Evolutionary conservation across 2,888 invertebrate genomes (phyloP).

Genomic region (Drosophila prostipennis): DNA sequence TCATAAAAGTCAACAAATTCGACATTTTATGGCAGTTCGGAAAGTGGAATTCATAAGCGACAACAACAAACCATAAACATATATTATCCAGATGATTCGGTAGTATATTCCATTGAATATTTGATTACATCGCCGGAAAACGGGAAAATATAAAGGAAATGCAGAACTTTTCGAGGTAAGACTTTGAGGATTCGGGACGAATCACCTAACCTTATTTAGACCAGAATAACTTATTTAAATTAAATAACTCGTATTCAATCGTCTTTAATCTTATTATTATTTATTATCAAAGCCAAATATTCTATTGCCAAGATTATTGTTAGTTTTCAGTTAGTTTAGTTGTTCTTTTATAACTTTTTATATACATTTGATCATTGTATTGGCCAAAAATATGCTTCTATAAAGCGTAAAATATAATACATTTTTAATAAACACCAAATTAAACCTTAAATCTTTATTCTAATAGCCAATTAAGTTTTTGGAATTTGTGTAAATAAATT

Average conservation of each 20-base stretch:
- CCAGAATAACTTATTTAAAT: neutral
- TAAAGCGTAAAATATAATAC: too few relatives aligned
- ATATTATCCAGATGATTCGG: slow-evolving; percentile 38
- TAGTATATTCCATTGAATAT: slow-evolving; percentile 38
- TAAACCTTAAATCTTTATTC: neutral
- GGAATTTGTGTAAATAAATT: neutral
- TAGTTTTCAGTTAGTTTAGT: too few relatives aligned
- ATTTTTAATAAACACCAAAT: too few relatives aligned
- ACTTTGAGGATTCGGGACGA: neutral
- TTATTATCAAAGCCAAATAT: too few relatives aligned
- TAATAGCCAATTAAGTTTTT: neutral
- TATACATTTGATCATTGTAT: too few relatives aligned
- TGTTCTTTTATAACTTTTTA: too few relatives aligned
- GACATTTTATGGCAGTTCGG: slow-evolving; percentile 45
- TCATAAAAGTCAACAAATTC: slow-evolving; percentile 62
- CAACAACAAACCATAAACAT: slow-evolving; percentile 34
- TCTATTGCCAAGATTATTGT: too few relatives aligned
- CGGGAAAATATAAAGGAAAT: slow-evolving; percentile 69
- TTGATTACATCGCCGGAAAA: slow-evolving; percentile 42
- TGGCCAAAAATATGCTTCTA: too few relatives aligned
- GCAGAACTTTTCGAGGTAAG: slow-evolving; percentile 65
- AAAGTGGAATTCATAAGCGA: slow-evolving; percentile 37
- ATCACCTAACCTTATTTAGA: neutral
- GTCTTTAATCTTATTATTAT: too few relatives aligned
- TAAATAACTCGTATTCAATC: too few relatives aligned